Base-by-base conservation (phyloP, 1,140 invertebrate species). In the Drepana arcuata region DNA sequence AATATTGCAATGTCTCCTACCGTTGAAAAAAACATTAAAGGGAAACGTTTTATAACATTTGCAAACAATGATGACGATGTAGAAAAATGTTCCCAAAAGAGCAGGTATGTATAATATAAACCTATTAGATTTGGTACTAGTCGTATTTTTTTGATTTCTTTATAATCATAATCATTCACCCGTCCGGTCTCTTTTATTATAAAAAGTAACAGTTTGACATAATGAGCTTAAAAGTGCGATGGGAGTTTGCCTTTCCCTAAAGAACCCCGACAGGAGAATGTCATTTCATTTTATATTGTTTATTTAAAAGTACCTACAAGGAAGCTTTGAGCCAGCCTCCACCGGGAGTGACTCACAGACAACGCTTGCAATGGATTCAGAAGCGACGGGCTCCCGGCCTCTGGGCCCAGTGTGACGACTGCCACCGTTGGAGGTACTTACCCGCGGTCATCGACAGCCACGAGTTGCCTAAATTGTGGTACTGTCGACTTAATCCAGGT, bases 401-500 rank as follows among this genome's bases (percentile, higher is more conserved):
- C 1, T 91, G 85, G 84, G 86, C 88, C 1, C 83, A 87, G 33
- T 91, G 90, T 48, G 78, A 79, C 24, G 60, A 56, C 2, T 91
- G 89, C 54, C 53, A 83, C 39, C 86, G 86, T 39, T 89, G 85
- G 85, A 80, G 89, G 21, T 87, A 86, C 34, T 43, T 86, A 2
- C 56, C 80, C 1, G 33, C 85, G 23, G 71, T 87, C 3, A 66
- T 86, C 5, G 90, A 91, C 66, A 87, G 87, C 1, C 35, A 83
- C 13, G 75, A 86, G 25, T 52, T 91, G 14, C 88, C 88, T 7
- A 64, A 84, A 3, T 74, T 81, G 16, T 91, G 90, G 90, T 86
- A 78, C 47, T 91, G 89, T 49, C 43, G 70, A 14, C 87, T 90
- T 86, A 88, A 89, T 54, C 50, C 70, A 60, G 85, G 87, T 88